phyloP scores from a whole-genome alignment of 2,113 vertebrate species.

The Nesoenas mayeri region DNA sequence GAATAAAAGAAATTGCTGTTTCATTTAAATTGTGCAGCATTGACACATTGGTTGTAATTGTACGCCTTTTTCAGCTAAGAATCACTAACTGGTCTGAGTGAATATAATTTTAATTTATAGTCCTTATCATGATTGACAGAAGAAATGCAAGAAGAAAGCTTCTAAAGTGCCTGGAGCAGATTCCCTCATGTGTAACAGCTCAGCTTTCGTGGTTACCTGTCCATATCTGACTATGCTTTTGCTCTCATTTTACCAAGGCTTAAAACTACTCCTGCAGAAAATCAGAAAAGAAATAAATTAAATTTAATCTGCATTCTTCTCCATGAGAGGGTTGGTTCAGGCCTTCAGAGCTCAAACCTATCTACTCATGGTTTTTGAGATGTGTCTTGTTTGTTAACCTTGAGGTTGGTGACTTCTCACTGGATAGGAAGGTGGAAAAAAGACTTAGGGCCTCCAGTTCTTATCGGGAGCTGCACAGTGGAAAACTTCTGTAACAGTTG shows the following conservation, averaged over 20 bases:
- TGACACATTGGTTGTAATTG: not conserved
- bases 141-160: not conserved
- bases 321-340: not conserved
- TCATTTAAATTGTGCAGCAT: not conserved
- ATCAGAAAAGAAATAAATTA: no score
- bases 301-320: not conserved
- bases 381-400: no score
- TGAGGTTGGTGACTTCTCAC: no score
- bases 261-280: not conserved
- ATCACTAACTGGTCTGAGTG: not conserved
- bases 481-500: not conserved
- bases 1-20: accelerated
- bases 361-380: no score
- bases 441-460: not conserved
- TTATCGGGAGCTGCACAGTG: not conserved
- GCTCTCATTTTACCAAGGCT: not conserved
- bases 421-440: no score
- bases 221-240: not conserved
- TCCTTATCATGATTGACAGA: not conserved
- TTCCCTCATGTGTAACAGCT: not conserved
- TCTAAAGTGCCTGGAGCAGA: not conserved
- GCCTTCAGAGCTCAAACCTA: not conserved
- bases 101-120: not conserved
- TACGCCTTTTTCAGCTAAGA: accelerated
- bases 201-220: not conserved